These are phyloP conservation scores for Philotrypesis tridentata DNA, from an alignment of 1,140 invertebrate species.

Conservation along the genomic window DNA sequence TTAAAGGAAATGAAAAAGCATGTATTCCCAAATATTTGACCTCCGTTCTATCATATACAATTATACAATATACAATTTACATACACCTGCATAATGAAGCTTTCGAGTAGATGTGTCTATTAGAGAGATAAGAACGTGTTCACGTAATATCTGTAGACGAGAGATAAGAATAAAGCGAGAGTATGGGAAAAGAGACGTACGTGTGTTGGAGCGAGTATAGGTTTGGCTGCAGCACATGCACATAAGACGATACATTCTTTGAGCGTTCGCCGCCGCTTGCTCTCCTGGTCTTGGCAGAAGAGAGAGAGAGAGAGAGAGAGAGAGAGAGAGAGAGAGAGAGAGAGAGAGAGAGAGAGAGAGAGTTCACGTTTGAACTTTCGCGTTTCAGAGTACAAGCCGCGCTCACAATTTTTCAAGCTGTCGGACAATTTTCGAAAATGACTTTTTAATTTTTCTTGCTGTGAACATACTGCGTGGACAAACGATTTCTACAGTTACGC, in stretches of 20 bases:
- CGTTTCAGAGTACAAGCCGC: background rate
- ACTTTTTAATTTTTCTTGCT: background rate
- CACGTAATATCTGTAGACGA: background rate
- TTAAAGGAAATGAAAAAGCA: background rate
- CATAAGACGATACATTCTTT: background rate
- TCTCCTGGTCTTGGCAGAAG: slow-evolving; percentile 1
- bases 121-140: background rate
- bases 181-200: background rate
- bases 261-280: background rate
- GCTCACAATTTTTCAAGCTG: background rate
- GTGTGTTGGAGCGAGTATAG: background rate
- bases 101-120: background rate
- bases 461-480: no score
- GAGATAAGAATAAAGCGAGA: background rate
- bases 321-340: no score
- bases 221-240: background rate
- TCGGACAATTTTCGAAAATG: background rate
- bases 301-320: background rate
- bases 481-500: background rate
- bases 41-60: background rate
- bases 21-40: no score
- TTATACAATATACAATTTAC: no score
- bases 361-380: slow-evolving; percentile 17
- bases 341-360: background rate
- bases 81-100: no score